Base-by-base conservation (phyloP, 2,888 invertebrate genomes). In the Latrodectus elegans region DNA sequence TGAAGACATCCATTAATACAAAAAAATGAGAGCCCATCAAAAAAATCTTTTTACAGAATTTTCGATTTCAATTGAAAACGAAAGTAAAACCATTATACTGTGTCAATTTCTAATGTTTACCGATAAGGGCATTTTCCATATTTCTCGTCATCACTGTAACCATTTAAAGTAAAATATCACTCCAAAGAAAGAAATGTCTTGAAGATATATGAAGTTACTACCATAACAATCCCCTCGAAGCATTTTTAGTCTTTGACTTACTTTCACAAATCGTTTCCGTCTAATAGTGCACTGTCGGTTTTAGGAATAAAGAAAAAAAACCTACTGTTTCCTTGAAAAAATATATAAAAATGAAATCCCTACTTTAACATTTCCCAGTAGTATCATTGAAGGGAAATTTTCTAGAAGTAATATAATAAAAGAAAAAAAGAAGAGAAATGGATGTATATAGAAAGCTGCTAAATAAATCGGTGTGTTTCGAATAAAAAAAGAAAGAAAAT, bases 401-500 rank as follows among this genome's bases (percentile, higher is more conserved):
- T n/a, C 12, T 60, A 60, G 14, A 60, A n/a, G 60, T 38, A 60
- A 15, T 60, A n/a, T n/a, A 12, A 60, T 22, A 55, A 65, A 53
- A 26, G 11, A 68, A 53, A 11, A 14, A 15, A 70, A 82, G 68
- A 74, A 75, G 70, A 65, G 22, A 10, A 15, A 76, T 22, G 15
- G 10, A 8, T 74, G 26, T 17, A 82, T 70, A 82, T 49, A 52
- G 74, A 55, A 82, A 82, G 49, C 75, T 55, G 68, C 53, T 67
- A 60, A 55, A 82, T 68, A 52, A 82, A 82, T 55, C 67, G 68
- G 65, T 74, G 64, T 51, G 68, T 10, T 38, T 38, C 52, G 26
- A 70, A 72, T 11, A 70, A 70, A 75, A 55, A 53, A 70, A 77
- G 8, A 76, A 49, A 65, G 72, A 38, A 79, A 74, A 82, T 82